Conservation (phyloP, 2,113 vertebrate genomes). For the Oxyura jamaicensis region DNA sequence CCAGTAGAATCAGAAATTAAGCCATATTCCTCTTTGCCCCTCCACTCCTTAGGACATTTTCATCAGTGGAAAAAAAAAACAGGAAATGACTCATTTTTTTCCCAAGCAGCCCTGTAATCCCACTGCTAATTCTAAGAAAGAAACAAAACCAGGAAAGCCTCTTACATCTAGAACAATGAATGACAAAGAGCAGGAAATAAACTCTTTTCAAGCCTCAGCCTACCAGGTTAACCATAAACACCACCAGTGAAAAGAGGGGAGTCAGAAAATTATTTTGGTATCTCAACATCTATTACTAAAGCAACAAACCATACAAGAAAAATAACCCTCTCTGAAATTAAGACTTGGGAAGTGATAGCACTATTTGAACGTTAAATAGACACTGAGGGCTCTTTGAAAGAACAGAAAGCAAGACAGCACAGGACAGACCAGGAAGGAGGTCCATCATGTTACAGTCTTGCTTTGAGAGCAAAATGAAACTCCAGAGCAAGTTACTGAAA, state of each 20-base stretch:
- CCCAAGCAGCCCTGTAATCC: constrained; percentile 58
- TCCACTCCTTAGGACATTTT: constrained; percentile 33
- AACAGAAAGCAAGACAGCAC: background rate
- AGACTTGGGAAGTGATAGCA: background rate
- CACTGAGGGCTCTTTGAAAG: background rate
- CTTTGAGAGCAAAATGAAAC: background rate
- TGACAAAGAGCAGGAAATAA: background rate
- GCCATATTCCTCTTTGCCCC: background rate
- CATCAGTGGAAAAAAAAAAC: constrained; percentile 43
- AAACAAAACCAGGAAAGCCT: constrained; percentile 78
- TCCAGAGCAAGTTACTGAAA: background rate
- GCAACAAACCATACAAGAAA: background rate
- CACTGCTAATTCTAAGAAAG: constrained; percentile 32
- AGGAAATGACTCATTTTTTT: constrained; percentile 79
- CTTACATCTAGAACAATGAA: constrained; percentile 56
- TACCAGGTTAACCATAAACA: background rate
- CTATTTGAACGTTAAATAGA: background rate
- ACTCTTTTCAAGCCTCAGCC: background rate
- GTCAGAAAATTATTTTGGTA: background rate
- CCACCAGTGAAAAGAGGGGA: background rate
- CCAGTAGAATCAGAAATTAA: background rate
- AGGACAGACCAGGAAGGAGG: background rate
- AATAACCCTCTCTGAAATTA: background rate
- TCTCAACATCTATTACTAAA: background rate
- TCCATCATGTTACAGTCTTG: background rate